phyloP scores from a whole-genome alignment of 2,113 vertebrate species.

The Cyphomyrus plagiostoma region DNA sequence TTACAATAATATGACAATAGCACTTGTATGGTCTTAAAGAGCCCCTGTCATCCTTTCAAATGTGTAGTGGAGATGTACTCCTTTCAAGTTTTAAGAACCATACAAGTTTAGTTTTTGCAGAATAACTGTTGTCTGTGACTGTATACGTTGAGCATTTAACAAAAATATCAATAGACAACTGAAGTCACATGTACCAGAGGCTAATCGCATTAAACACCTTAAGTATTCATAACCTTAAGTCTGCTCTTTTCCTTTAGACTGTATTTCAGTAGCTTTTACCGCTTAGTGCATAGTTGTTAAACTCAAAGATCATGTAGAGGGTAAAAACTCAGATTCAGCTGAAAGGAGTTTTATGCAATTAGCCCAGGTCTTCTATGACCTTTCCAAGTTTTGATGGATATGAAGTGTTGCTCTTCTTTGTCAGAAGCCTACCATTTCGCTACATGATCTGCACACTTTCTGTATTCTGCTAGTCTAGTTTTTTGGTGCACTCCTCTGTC shows the following conservation, averaged over 20 bases:
- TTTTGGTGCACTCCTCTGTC: conserved; percentile 54
- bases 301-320: conserved; percentile 29
- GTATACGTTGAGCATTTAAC: conserved; percentile 5
- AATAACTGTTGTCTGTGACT: conserved; percentile 30
- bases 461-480: conserved; percentile 63
- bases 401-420: conserved; percentile 50
- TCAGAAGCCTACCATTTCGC: conserved; percentile 52
- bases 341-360: conserved; percentile 23
- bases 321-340: conserved; percentile 32
- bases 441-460: conserved; percentile 55
- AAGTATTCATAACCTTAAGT: neutral
- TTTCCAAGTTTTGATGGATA: conserved; percentile 37
- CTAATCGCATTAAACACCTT: conserved; percentile 11
- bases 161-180: neutral
- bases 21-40: conserved; percentile 33
- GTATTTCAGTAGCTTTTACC: conserved; percentile 43
- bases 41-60: conserved; percentile 39
- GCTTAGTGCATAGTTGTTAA: conserved; percentile 51
- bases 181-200: conserved; percentile 9
- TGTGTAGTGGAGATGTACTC: conserved; percentile 45
- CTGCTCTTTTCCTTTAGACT: conserved; percentile 29
- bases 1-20: conserved; percentile 28
- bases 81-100: conserved; percentile 43
- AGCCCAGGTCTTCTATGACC: conserved; percentile 34
- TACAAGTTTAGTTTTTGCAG: conserved; percentile 33